Percentiles rank a stretch among this genome's conserved stretches.
These are phyloP conservation scores for Drosophila sechellia DNA, from an alignment of 1,140 invertebrate species.

Conservation along the genomic window DNA sequence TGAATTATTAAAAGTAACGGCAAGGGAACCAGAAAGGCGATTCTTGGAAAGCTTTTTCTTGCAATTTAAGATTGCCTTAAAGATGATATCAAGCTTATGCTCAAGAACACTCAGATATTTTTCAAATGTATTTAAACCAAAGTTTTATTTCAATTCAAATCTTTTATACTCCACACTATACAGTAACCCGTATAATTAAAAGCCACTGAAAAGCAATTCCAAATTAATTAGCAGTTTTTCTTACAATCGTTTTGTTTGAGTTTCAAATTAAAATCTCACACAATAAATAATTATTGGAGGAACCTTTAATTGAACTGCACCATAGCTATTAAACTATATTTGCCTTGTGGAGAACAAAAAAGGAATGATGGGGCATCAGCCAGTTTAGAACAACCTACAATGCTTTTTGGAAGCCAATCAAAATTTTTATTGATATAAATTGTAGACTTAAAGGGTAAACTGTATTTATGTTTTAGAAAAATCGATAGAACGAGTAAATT, in stretches of 20 bases:
- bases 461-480: too few species aligned
- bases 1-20: neutral
- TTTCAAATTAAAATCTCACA: neutral
- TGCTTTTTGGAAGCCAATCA: neutral
- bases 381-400: neutral
- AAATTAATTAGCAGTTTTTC: neutral
- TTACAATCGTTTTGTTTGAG: neutral
- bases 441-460: neutral
- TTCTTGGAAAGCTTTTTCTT: too few species aligned
- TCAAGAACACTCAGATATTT: neutral
- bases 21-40: neutral
- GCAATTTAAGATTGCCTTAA: too few species aligned
- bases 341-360: neutral
- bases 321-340: neutral
- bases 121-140: neutral
- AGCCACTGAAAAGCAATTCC: neutral
- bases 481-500: too few species aligned
- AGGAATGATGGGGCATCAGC: neutral
- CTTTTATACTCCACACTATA: neutral
- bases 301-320: neutral
- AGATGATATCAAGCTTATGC: too few species aligned
- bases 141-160: neutral
- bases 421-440: neutral
- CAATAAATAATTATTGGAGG: conserved; percentile 4
- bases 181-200: neutral